Percentiles rank a stretch among this genome's conserved stretches.
These are phyloP conservation scores for Agrenia bidenticulata DNA, from an alignment of 2,888 invertebrate species.

Conservation along the genomic window DNA sequence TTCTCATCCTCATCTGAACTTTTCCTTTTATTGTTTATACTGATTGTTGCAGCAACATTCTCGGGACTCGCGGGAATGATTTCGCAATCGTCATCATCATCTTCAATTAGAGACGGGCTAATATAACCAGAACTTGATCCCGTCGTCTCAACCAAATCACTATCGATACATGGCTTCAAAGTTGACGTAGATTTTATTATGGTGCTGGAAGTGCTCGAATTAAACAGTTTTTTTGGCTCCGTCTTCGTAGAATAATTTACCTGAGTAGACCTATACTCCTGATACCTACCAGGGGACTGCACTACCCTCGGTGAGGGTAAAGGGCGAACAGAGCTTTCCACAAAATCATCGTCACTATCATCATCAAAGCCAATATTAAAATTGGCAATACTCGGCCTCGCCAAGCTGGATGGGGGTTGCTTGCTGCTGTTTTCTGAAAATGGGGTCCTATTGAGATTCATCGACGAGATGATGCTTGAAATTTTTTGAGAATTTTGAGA, in stretches of 20 bases:
- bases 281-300: no score
- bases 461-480: neutral
- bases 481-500: neutral
- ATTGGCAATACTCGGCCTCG: slow-evolving; percentile 29
- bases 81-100: slow-evolving; percentile 13
- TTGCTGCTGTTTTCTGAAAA: neutral
- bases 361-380: slow-evolving; percentile 39
- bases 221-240: no score
- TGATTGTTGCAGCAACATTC: neutral
- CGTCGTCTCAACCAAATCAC: no score
- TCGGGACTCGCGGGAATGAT: slow-evolving; percentile 27
- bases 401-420: neutral
- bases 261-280: no score
- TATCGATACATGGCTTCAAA: no score
- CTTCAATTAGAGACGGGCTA: neutral
- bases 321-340: neutral
- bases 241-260: no score
- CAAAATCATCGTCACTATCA: slow-evolving; percentile 31
- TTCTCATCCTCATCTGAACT: slow-evolving; percentile 29
- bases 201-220: no score
- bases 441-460: neutral
- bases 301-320: no score
- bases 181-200: no score
- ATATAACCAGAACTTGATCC: no score
- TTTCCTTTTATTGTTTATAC: slow-evolving; percentile 22